These are phyloP conservation scores for Agrenia bidenticulata DNA, from an alignment of 2,888 invertebrate species.

Conservation along the genomic window DNA sequence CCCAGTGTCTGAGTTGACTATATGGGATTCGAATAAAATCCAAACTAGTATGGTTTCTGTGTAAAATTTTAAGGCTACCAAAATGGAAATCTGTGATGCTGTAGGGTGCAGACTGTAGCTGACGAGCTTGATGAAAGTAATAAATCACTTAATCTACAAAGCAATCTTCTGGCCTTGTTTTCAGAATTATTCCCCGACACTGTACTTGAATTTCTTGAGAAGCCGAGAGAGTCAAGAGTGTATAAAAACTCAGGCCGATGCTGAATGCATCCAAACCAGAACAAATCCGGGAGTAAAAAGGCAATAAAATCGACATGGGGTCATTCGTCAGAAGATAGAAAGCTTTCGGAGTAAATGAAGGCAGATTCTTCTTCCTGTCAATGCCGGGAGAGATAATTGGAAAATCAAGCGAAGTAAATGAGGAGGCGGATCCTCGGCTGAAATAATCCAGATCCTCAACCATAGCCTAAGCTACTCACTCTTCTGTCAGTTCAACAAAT, in stretches of 20 bases:
- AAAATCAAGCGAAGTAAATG: slow-evolving; percentile 24
- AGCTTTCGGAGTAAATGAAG: background rate
- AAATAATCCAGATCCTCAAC: slow-evolving; percentile 10
- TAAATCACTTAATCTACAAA: too few relatives aligned
- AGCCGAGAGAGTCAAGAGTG: too few relatives aligned
- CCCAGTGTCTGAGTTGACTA: too few relatives aligned
- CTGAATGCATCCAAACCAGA: background rate
- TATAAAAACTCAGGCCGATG: background rate
- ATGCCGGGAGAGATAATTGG: slow-evolving; percentile 24
- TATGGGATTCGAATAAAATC: too few relatives aligned
- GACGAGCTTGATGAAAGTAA: too few relatives aligned
- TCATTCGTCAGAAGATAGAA: slow-evolving; percentile 14
- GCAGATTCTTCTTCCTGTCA: slow-evolving; percentile 24
- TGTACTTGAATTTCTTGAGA: too few relatives aligned
- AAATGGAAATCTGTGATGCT: too few relatives aligned
- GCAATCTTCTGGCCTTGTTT: too few relatives aligned
- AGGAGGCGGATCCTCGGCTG: slow-evolving; percentile 14
- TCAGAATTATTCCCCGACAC: too few relatives aligned
- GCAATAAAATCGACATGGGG: slow-evolving; percentile 8
- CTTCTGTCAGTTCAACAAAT: background rate
- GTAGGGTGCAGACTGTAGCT: too few relatives aligned
- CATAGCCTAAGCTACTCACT: background rate
- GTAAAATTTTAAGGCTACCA: too few relatives aligned
- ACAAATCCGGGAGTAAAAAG: slow-evolving; percentile 11
- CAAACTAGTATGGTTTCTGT: too few relatives aligned